Base-by-base conservation (phyloP, 2,888 invertebrate species). In the Apodemia hepburni region DNA sequence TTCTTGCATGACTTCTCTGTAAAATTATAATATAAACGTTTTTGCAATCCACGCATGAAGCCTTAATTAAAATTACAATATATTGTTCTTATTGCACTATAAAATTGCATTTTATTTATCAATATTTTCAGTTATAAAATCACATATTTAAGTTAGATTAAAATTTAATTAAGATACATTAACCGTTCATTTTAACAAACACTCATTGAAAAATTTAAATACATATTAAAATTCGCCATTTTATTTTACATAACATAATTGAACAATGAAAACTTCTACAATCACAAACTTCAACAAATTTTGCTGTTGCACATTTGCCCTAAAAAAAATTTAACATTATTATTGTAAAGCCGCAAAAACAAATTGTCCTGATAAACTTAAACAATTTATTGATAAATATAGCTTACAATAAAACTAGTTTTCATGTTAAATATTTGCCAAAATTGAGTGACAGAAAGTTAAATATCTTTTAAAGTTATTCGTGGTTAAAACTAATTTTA, bases 41-140 rank as follows among this genome's bases (percentile, higher is more conserved):
- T 6, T n/a, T 42, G 42, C 42, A 42, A 42, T 15, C 6, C 42
- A 15, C n/a, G 42, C 2, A 42, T 15, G 15, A 42, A 33, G 33
- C 15, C 15, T 42, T n/a, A 42, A 15, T 42, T 54, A 27, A 54
- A 54, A 54, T 54, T 54, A 27, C 54, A 54, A 54, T 27, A 54
- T 27, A 54, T 27, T 27, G 15, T 27, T 27, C 11, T 42, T 54
- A 54, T 22, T 54, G 54, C 54, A 54, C 54, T 27, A 27, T 12
- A 18, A 2, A 49, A 18, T 49, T 9, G 9, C 3, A 18, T 18
- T 49, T 17, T 17, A 47, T 54, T 27, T 27, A 54, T 54, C 12
- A 22, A 54, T 27, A 54, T 27, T 54, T 54, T 15, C 54, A 15
- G 22, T 54, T 54, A 54, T 15, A 54, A 54, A 22, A 54, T 54